phyloP scores from a whole-genome alignment of 2,888 invertebrate genomes.

The Drosophila multiciliata region DNA sequence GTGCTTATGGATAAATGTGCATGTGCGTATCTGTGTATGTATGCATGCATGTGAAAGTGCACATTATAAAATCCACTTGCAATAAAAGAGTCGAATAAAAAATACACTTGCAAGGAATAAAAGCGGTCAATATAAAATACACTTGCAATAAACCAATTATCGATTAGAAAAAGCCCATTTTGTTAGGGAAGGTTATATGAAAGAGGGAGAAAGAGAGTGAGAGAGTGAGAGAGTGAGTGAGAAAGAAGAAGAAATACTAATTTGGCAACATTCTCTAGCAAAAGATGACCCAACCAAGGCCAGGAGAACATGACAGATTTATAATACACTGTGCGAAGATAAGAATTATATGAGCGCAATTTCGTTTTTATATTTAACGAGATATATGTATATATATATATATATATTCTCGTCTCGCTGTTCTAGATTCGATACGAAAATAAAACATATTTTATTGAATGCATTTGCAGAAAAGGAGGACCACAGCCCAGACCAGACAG shows the following conservation, averaged over 20 bases:
- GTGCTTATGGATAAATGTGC: not conserved
- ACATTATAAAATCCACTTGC: not conserved
- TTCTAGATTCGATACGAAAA: conserved; percentile 14
- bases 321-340: not conserved
- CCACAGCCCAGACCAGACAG: not conserved
- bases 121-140: not conserved
- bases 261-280: not conserved
- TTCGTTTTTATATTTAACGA: not conserved
- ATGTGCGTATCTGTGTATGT: not conserved
- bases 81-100: not conserved
- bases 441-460: conserved; percentile 21
- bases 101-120: not conserved
- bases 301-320: not conserved
- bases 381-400: not conserved
- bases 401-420: not conserved
- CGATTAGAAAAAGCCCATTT: not conserved
- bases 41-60: not conserved
- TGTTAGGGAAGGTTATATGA: not conserved
- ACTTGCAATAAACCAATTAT: not conserved
- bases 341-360: not conserved
- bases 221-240: not conserved
- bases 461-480: conserved; percentile 32
- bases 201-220: not conserved
- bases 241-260: not conserved
- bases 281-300: not conserved